Conservation (phyloP, 53 echinoderm and acorn worm genomes). For the Patiria pectinifera region DNA sequence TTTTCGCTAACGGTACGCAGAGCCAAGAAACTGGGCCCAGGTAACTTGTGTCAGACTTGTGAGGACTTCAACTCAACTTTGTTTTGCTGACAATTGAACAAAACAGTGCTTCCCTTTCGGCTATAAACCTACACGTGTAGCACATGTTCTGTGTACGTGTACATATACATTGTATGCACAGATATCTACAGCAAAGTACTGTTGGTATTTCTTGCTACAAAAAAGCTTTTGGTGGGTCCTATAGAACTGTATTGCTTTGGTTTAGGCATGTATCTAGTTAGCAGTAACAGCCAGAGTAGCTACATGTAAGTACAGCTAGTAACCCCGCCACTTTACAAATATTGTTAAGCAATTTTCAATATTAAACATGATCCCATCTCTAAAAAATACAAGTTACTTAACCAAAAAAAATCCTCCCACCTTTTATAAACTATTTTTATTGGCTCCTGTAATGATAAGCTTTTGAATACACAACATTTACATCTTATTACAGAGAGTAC, state of each 20-base stretch:
- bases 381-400: background rate
- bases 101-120: too few species aligned
- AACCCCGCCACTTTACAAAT: background rate
- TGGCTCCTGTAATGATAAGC: slow-evolving; percentile 13
- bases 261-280: background rate
- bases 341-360: background rate
- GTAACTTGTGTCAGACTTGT: too few species aligned
- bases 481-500: slow-evolving; percentile 37
- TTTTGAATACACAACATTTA: slow-evolving; percentile 31
- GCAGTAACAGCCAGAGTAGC: background rate
- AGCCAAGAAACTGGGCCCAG: too few species aligned
- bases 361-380: background rate
- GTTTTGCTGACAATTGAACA: too few species aligned
- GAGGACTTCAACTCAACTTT: too few species aligned
- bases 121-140: too few species aligned
- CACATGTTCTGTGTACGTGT: background rate
- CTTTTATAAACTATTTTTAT: background rate
- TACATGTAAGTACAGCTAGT: background rate
- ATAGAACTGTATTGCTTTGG: background rate
- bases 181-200: background rate
- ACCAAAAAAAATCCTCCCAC: background rate
- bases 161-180: background rate
- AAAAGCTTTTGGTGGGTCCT: background rate
- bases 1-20: too few species aligned
- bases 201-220: background rate